Evolutionary conservation across 2,113 vertebrate genomes (phyloP), one percentile per base, ranked within the genome.

Genomic region (Petaurus breviceps): DNA sequence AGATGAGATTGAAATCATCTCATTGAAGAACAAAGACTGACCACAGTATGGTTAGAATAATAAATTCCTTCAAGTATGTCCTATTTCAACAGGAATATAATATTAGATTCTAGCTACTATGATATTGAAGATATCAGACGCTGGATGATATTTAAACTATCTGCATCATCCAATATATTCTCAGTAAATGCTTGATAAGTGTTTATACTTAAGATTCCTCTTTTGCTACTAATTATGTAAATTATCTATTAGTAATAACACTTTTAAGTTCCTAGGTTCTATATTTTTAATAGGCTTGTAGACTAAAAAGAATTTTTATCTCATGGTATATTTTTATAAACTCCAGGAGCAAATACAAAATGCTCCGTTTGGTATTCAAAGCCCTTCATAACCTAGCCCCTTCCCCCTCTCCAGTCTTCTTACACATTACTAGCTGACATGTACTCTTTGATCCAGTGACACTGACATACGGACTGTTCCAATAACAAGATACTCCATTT

Each of bases 21-120:
- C 92, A 89, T 57, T 68, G 52, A 95, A 92, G n/a, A 93, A 22
- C 51, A 25, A 92, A 94, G 57, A 53, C 1, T 93, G 52, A 94
- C 51, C 2, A 53, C 49, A 89, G 68, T 90, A 96, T 43, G 55
- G 50, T 14, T 0, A 96, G 7, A 22, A 89, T 95, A 54, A 26
- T 46, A 54, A 96, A 93, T 90, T 90, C 92, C 51, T 95, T 92
- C 1, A 95, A 92, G 94, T 49, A 92, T 89, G 90, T 84, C 52
- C 37, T 57, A 96, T 43, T 84, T 84, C 37, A 43, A 84, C 6
- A 77, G n/a, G 61, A 94, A 93, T 96, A 96, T 61, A 91, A 12
- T 53, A 90, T 47, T 94, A 96, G 51, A 84, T 92, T 53, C 31
- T 55, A 37, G 61, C n/a, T 55, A 37, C 93, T 25, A 51, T 91